Evolutionary conservation across 2,113 vertebrate species (phyloP), one percentile per base, ranked within the genome.

Genomic region (Equus quagga): DNA sequence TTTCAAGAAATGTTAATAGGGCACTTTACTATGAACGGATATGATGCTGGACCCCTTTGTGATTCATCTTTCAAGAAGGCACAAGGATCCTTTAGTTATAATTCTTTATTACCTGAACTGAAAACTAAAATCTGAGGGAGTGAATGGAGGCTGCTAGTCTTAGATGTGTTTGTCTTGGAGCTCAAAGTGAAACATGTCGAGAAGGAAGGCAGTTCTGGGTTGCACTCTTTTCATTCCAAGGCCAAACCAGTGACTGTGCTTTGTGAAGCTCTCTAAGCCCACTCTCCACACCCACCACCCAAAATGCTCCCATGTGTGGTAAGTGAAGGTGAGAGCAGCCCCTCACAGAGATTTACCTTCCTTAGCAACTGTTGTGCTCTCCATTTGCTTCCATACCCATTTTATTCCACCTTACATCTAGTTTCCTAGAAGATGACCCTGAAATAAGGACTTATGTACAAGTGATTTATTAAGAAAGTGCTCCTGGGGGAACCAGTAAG

Each of bases 371-470:
- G 26, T 23, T 67, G 28, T 65, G 12, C 51, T 49, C 12, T 18
- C 17, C 31, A 65, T 12, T 28, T 56, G 3, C 33, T 69, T 90
- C 67, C 13, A 6, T 58, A 67, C 15, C 15, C 60, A 6, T 10
- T 81, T 64, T 24, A 33, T n/a, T 56, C 49, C 36, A 4, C 82
- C 36, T 54, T 86, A 65, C n/a, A 15, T 49, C 23, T 94, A 13
- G 5, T 83, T 80, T 12, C 21, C 65, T 24, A 89, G 41, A 96
- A 91, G 19, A 23, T 54, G 31, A 89, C 13, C 64, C 8, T 56
- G 36, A 78, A 96, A 93, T 60, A 78, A 89, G 84, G 28, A 46
- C 26, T 65, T 79, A 44, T 79, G n/a, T 87, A 46, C 79, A 87
- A 44, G 75, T 87, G 1, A 79, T 73, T 41, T 64, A 67, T 69